These are phyloP conservation scores for Spilosoma lubricipeda DNA, from an alignment of 2,888 invertebrate species.

Conservation along the genomic window DNA sequence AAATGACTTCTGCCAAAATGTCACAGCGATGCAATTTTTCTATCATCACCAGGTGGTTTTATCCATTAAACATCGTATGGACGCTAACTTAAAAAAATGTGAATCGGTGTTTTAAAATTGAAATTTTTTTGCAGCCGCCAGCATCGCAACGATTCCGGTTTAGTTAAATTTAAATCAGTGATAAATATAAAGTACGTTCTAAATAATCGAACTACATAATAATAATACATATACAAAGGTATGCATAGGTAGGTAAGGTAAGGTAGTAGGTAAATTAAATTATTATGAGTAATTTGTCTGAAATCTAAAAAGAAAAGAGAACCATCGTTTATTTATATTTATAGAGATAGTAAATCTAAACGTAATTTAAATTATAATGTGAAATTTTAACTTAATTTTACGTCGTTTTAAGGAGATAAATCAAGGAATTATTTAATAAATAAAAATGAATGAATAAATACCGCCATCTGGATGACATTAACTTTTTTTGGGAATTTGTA, in stretches of 20 bases:
- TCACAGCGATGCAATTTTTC: constrained; percentile 80
- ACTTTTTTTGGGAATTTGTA: neutral
- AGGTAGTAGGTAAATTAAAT: no score
- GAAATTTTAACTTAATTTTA: no score
- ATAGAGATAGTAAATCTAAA: neutral
- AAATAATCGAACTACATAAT: neutral
- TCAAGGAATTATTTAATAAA: no score
- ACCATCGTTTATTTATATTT: neutral
- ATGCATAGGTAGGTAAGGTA: no score
- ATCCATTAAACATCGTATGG: constrained; percentile 79
- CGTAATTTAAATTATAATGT: no score
- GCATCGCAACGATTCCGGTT: constrained; percentile 32
- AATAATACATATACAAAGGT: no score
- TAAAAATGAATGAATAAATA: neutral
- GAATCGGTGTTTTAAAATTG: constrained; percentile 55
- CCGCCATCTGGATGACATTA: neutral
- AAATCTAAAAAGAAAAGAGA: neutral
- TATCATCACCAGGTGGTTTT: constrained; percentile 78
- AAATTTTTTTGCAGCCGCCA: constrained; percentile 48
- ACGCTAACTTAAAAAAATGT: constrained; percentile 61
- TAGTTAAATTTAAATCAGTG: constrained; percentile 32
- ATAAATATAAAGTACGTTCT: neutral
- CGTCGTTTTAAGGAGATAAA: no score
- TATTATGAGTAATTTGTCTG: neutral
- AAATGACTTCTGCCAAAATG: constrained; percentile 80